Percentiles rank a stretch among this genome's conserved stretches.
Evolutionary conservation across 2,888 invertebrate species (phyloP).

Genomic region (Thecocarcelia acutangulata): DNA sequence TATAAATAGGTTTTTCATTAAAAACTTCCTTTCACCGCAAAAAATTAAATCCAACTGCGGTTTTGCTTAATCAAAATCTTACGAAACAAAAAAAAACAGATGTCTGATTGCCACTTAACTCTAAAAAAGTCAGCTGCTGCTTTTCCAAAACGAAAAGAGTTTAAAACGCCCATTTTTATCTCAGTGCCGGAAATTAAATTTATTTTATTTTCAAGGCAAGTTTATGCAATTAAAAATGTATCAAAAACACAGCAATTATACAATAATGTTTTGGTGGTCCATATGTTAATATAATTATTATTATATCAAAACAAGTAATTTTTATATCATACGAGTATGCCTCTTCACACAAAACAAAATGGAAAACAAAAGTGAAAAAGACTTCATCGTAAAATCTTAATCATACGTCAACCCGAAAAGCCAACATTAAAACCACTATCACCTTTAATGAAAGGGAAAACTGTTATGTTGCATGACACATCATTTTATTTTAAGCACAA

Average conservation of each 20-base stretch:
- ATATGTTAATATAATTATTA: constrained; percentile 25
- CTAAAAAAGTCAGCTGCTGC: too few species aligned
- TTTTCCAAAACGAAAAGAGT: too few species aligned
- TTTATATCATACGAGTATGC: constrained; percentile 17
- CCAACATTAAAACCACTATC: constrained; percentile 18
- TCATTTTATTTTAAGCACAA: constrained; percentile 30
- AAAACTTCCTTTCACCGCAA: not conserved
- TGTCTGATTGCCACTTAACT: too few species aligned
- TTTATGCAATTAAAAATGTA: not conserved
- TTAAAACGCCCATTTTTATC: too few species aligned
- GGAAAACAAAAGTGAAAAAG: not conserved
- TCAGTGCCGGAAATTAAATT: not conserved
- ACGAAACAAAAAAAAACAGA: too few species aligned
- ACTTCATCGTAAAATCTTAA: constrained; percentile 18
- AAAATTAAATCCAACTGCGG: too few species aligned
- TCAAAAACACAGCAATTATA: not conserved
- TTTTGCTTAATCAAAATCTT: too few species aligned
- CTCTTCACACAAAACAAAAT: not conserved
- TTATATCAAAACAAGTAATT: constrained; percentile 44
- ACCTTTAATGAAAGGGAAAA: constrained; percentile 56
- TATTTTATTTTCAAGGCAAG: constrained; percentile 5
- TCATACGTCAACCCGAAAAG: constrained; percentile 15
- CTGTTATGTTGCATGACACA: constrained; percentile 64
- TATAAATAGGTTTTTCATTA: not conserved
- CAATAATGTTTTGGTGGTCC: constrained; percentile 14